A percentile compares a stretch with the other conserved stretches of the same genome.
Evolutionary conservation across 2,113 vertebrate genomes (phyloP).

Genomic region (Oncorhynchus keta): DNA sequence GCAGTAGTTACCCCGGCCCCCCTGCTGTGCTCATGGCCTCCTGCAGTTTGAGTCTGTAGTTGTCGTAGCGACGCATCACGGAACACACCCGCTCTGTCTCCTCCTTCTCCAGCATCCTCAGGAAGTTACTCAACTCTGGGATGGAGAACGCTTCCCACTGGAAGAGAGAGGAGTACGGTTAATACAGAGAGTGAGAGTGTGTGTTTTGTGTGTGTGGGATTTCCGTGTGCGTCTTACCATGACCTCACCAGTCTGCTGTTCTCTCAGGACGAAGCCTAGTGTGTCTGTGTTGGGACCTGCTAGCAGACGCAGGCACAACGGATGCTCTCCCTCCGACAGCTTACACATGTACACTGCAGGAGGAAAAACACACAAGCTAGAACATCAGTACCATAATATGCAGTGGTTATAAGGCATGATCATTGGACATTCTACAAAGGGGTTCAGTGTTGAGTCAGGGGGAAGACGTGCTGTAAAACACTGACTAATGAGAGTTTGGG

Average conservation of each 20-base stretch:
- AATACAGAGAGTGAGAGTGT: not conserved
- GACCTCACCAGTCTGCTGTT: slow-evolving; percentile 93
- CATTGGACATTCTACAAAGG: not conserved
- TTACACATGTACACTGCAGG: slow-evolving; percentile 88
- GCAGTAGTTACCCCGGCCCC: slow-evolving; percentile 72
- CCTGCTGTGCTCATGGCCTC: slow-evolving; percentile 76
- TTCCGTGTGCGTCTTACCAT: slow-evolving; percentile 72
- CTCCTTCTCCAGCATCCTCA: slow-evolving; percentile 93
- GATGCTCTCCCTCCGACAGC: slow-evolving; percentile 87
- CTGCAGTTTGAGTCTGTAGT: slow-evolving; percentile 86
- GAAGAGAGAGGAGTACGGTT: not conserved
- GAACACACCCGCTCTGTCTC: slow-evolving; percentile 84
- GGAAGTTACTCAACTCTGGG: slow-evolving; percentile 93
- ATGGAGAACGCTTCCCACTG: slow-evolving; percentile 97
- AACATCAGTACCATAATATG: not conserved
- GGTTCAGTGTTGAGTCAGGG: slow-evolving; percentile 28
- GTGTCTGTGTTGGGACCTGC: slow-evolving; percentile 86
- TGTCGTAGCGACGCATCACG: slow-evolving; percentile 79
- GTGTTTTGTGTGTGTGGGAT: not conserved
- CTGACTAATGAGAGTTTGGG: too few species aligned
- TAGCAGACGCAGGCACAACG: slow-evolving; percentile 88
- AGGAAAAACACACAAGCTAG: slow-evolving; percentile 4
- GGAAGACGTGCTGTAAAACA: slow-evolving; percentile 24
- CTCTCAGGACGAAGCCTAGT: slow-evolving; percentile 91
- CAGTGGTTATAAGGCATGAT: too few species aligned